These are phyloP conservation scores for Hippocampus kuda DNA, from an alignment of 2,797 vertebrate species.

Conservation along the genomic window DNA sequence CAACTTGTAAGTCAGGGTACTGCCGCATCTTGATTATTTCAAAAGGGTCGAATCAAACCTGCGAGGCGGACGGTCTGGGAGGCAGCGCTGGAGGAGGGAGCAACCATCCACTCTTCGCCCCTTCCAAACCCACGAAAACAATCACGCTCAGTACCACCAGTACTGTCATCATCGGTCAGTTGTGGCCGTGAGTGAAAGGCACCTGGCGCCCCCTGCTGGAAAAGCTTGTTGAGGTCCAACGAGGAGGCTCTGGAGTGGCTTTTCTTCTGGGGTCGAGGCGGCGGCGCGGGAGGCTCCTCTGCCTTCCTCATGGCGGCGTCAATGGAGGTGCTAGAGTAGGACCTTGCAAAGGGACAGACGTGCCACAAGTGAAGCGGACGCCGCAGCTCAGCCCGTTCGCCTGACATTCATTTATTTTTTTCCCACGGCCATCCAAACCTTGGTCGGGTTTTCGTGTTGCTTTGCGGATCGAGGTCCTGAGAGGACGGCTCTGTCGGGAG, in stretches of 20 bases:
- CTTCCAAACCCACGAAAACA: conserved; percentile 42
- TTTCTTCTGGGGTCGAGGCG: conserved; percentile 92
- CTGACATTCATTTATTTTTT: too few relatives aligned
- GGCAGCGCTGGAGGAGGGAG: conserved; percentile 84
- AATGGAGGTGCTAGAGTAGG: conserved; percentile 90
- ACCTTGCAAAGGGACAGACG: conserved; percentile 59
- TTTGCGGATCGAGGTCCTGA: conserved; percentile 53
- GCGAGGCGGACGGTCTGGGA: conserved; percentile 76
- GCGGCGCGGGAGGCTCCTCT: conserved; percentile 87
- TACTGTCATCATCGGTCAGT: background rate
- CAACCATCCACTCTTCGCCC: conserved; percentile 74
- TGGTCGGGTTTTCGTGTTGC: conserved; percentile 59
- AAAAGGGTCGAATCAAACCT: conserved; percentile 62
- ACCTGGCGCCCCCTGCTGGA: conserved; percentile 84
- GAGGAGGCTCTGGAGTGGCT: conserved; percentile 95
- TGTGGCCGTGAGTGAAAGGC: conserved; percentile 3
- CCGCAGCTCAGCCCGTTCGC: background rate
- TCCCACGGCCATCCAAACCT: conserved; percentile 44
- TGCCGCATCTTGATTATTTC: background rate
- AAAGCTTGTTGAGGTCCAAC: conserved; percentile 93
- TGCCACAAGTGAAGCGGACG: too few relatives aligned
- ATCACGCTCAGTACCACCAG: background rate
- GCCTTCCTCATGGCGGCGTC: conserved; percentile 90
- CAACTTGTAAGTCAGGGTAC: background rate
- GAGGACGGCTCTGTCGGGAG: conserved; percentile 49